phyloP scores from a whole-genome alignment of 2,797 vertebrate species.

The Coccyzus lansbergi region DNA sequence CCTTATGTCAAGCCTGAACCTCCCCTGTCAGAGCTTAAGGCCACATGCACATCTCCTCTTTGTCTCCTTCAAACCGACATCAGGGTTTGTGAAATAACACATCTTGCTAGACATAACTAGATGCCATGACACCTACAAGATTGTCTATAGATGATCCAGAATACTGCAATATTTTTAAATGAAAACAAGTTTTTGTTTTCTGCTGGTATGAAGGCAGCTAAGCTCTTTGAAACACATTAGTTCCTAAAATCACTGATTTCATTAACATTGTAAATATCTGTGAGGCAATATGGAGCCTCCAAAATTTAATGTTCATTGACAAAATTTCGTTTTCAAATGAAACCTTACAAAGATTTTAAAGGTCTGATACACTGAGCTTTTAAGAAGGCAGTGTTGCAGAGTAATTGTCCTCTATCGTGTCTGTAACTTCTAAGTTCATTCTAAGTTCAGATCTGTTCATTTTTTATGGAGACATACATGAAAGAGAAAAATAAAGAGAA shows the following conservation, averaged over 20 bases:
- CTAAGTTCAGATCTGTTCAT: background rate
- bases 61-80: fast-evolving
- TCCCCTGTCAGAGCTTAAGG: no score
- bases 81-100: background rate
- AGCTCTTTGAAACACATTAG: background rate
- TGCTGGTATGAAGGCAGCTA: background rate
- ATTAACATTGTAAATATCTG: background rate
- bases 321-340: slow-evolving; percentile 5
- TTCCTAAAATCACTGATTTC: background rate
- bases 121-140: background rate
- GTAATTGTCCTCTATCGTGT: background rate
- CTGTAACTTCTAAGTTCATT: background rate
- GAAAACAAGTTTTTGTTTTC: background rate
- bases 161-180: background rate
- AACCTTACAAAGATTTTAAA: background rate
- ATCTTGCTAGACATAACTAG: background rate
- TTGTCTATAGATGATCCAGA: background rate
- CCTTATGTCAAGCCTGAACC: no score
- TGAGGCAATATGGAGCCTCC: background rate
- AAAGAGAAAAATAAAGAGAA: background rate
- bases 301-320: background rate
- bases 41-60: no score
- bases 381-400: background rate
- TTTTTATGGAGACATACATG: background rate
- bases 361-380: background rate